Conservation (phyloP, 2,888 invertebrate genomes). For the Dolichopus griseipennis region DNA sequence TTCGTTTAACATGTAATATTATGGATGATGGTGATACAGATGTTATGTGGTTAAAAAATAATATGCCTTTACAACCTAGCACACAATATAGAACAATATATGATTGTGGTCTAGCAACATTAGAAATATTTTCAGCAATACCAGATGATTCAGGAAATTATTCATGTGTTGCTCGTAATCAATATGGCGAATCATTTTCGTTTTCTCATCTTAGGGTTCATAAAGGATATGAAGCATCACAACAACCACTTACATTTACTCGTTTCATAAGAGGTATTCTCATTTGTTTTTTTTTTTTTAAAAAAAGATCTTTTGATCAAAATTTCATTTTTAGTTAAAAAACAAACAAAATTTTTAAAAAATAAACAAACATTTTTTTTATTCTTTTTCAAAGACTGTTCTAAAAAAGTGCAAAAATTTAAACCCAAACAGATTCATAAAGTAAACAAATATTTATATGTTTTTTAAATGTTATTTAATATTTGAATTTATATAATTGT, state of each 20-base stretch:
- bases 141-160: conserved; percentile 70
- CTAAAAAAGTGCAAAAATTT: neutral
- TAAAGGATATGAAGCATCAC: conserved; percentile 60
- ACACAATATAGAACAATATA: conserved; percentile 52
- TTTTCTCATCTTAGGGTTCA: conserved; percentile 67
- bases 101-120: conserved; percentile 58
- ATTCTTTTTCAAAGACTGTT: neutral
- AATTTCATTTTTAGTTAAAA: neutral
- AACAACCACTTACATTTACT: conserved; percentile 64
- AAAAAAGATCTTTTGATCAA: conserved; percentile 19
- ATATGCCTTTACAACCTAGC: conserved; percentile 48
- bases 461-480: neutral
- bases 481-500: neutral
- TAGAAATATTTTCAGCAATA: conserved; percentile 61
- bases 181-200: conserved; percentile 60
- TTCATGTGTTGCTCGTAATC: conserved; percentile 67
- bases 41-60: conserved; percentile 68
- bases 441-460: neutral
- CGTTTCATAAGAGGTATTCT: conserved; percentile 60
- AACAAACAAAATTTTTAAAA: neutral
- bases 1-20: conserved; percentile 68
- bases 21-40: conserved; percentile 54
- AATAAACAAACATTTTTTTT: too few species aligned
- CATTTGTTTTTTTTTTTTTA: conserved; percentile 11
- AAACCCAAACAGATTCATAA: neutral